Base-by-base conservation (phyloP, 92 coral and sea anemone species). In the Pocillopora grandis region DNA sequence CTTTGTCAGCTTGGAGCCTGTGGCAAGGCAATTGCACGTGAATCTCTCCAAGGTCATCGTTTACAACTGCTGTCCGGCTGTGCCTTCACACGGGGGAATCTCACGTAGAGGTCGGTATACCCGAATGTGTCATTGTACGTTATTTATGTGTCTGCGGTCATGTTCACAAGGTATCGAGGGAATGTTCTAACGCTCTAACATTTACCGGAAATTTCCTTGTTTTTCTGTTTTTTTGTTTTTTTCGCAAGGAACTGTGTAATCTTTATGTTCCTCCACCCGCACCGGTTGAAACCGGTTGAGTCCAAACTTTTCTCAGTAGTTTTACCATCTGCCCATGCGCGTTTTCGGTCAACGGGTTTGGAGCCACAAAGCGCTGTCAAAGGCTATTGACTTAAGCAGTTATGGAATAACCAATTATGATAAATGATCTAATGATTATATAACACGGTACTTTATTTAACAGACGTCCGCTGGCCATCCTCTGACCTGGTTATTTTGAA, bases 31-130 rank as follows among this genome's bases (percentile, higher is more conserved):
- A 78, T 78, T 97, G 62, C 91, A 97, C 18, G 93, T 97, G 15
- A 95, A 97, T 76, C 71, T 97, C 78, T 93, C 93, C 19, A 93
- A 92, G 69, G 98, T 97, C n/a, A 96, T 96, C 17, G 98, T 96
- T 12, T 90, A 96, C 88, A 96, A 96, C 82, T 97, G 99, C 71
- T 94, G 98, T 66, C 99, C 94, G 9, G 89, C 87, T 49, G 91
- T 97, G n/a, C 85, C 95, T 19, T 88, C 98, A n/a, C 73, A 79
- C 56, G 92, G 97, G 12, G 60, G 75, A 18, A 48, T 75, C 8
- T 77, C 76, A 36, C 79, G 71, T 36, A 60, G 83, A 59, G 91
- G 95, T 92, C 5, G 12, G 61, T 52, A 9, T 60, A 10, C 42
- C n/a, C 31, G 5, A 14, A 10, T 33, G 9, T 42, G 5, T 42